Evolutionary conservation across 2,797 vertebrate species (phyloP), one percentile per base, ranked within the genome.

Genomic region (Chelonia mydas): DNA sequence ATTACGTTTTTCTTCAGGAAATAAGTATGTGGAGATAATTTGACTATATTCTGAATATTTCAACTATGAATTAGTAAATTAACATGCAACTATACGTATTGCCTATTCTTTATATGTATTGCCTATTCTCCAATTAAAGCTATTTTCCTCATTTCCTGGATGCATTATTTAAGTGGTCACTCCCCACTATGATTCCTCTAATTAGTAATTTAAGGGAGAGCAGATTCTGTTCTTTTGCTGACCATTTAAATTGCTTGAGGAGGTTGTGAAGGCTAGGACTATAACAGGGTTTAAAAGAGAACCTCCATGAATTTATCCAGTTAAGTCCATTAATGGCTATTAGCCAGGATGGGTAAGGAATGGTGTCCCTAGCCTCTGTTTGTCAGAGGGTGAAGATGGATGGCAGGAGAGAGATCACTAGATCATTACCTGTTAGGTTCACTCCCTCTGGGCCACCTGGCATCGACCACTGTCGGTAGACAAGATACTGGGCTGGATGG

Each of bases 201-300:
- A 96, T 96, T 97, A 97, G 90, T 41, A 96, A 95, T 95, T 89
- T 85, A 94, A 97, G 87, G 74, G 61, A 96, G 96, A 96, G 85
- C 85, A 93, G 93, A 93, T 97, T 97, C 92, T 94, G 86, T 90
- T 97, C 93, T 97, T 92, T 96, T 2, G 1, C 82, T 97, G 94
- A 95, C 96, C 96, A 94, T 97, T 96, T 79, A 92, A 95, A 45
- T 41, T 41, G 41, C 41, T 41, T 41, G 41, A 41, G 41, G 41
- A 41, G 41, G 41, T 5, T 41, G 41, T 41, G 41, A 41, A 41
- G 41, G 41, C 41, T 41, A 41, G 41, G 41, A 41, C 41, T 41
- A 41, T 41, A 41, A 41, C 41, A 41, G 41, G 41, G 41, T 41
- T 41, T 41, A 41, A 41, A 41, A 41, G 41, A 41, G 41, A 41